A percentile compares a stretch with the other conserved stretches of the same genome.
These are phyloP conservation scores for Vidua macroura DNA, from an alignment of 2,113 vertebrate genomes.

Conservation along the genomic window DNA sequence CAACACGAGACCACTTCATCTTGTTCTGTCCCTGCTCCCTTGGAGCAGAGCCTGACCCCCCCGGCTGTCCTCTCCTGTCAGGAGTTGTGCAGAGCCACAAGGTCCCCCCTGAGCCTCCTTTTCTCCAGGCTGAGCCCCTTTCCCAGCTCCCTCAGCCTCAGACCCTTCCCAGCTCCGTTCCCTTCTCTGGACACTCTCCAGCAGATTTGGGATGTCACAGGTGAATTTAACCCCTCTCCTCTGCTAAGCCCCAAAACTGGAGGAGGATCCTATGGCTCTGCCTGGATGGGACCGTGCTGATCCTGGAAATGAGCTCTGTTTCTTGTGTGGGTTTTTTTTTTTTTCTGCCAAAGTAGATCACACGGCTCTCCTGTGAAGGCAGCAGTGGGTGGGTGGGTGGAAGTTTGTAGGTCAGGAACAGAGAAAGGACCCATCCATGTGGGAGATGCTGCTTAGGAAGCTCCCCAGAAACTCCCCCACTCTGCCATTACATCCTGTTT, in stretches of 20 bases:
- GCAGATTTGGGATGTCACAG: background rate
- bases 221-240: background rate
- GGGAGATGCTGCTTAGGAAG: background rate
- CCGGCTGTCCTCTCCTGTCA: too few species aligned
- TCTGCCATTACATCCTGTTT: background rate
- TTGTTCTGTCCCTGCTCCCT: too few species aligned
- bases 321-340: background rate
- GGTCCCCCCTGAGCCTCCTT: background rate
- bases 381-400: background rate
- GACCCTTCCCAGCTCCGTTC: fast-evolving
- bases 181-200: fast-evolving
- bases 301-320: background rate
- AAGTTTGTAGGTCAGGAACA: background rate
- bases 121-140: background rate
- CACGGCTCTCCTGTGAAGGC: background rate
- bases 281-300: background rate
- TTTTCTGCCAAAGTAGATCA: background rate
- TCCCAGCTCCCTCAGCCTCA: background rate
- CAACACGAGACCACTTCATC: too few species aligned
- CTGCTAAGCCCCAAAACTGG: background rate
- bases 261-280: background rate
- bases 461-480: background rate
- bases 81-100: background rate
- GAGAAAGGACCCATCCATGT: background rate
- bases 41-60: too few species aligned